phyloP scores from a whole-genome alignment of 2,888 invertebrate genomes.

The Tetrapedia diversipes region DNA sequence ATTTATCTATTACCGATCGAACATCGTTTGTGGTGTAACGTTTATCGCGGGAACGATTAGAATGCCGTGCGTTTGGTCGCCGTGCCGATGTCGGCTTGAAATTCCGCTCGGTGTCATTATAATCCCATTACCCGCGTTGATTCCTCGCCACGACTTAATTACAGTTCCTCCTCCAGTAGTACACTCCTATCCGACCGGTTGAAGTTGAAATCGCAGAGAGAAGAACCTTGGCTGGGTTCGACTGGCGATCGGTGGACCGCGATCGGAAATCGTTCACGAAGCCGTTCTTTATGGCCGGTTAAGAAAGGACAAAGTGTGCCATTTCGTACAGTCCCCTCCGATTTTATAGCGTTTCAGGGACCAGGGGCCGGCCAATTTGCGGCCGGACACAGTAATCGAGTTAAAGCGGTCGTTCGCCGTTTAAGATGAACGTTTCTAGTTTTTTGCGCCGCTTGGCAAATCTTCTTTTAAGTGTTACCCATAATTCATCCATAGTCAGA shows the following conservation, averaged over 20 bases:
- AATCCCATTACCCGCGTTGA: slow-evolving; percentile 57
- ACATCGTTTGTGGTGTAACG: slow-evolving; percentile 43
- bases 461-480: slow-evolving; percentile 65
- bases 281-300: slow-evolving; percentile 34
- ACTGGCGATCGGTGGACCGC: slow-evolving; percentile 7
- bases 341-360: slow-evolving; percentile 31
- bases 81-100: slow-evolving; percentile 44
- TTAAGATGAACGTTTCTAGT: slow-evolving; percentile 48
- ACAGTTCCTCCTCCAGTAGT: too few relatives aligned
- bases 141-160: slow-evolving; percentile 51
- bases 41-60: slow-evolving; percentile 31
- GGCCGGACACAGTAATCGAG: slow-evolving; percentile 48
- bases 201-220: too few relatives aligned
- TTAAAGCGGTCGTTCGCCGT: slow-evolving; percentile 33
- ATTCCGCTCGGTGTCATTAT: slow-evolving; percentile 50
- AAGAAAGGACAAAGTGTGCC: slow-evolving; percentile 29
- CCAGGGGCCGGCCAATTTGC: slow-evolving; percentile 35
- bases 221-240: too few relatives aligned
- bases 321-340: slow-evolving; percentile 29
- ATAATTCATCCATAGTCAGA: slow-evolving; percentile 53
- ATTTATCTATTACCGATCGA: slow-evolving; percentile 37
- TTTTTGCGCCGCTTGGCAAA: slow-evolving; percentile 59
- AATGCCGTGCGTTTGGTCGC: not conserved
- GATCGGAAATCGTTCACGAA: slow-evolving; percentile 24
- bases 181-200: too few relatives aligned